Base-by-base conservation (phyloP, 1,140 invertebrate species). In the Ctenoplectra terminalis region DNA sequence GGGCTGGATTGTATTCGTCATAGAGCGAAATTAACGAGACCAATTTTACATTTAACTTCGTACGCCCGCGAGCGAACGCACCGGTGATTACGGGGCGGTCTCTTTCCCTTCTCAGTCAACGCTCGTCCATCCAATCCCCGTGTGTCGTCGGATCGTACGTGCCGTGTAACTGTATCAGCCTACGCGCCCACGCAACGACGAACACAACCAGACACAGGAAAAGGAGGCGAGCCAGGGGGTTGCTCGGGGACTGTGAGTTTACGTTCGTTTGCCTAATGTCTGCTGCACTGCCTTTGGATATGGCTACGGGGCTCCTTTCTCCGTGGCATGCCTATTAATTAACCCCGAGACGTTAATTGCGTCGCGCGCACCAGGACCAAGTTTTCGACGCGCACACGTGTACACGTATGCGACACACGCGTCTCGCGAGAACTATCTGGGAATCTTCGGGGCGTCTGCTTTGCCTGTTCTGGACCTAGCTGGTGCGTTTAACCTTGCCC, bases 311-410 rank as follows among this genome's bases (percentile, higher is more conserved):
- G 46, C 82, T 87, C 87, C 75, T 85, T 87, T 87, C 86, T 87
- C 85, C 83, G 82, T 80, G 74, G 74, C 70, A 71, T 72, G 86
- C 79, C 82, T 87, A 88, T 88, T 88, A 88, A 88, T 88, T 87
- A 88, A 88, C 82, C 72, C 52, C 64, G 79, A 88, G 83, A 87
- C 82, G 88, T 89, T 90, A 89, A 90, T 89, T 90, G 88, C 85
- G 79, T 88, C 85, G 84, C 69, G 67, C 76, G 81, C 73, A 77
- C 67, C 70, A 48, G 37, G 40, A 63, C 58, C 50, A 17, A 61
- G 64, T 72, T 64, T 82, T 83, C 64, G 40, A 37, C 67, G 52
- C 43, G 50, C 48, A 56, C 52, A 66, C 74, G 73, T 79, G 72
- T 56, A 48, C 26, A 37, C 31, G 67, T 54, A 48, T n/a, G 66